A percentile compares a stretch with the other conserved stretches of the same genome.
phyloP scores from a whole-genome alignment of 2,888 invertebrate genomes.

The Heliconius ethilla region DNA sequence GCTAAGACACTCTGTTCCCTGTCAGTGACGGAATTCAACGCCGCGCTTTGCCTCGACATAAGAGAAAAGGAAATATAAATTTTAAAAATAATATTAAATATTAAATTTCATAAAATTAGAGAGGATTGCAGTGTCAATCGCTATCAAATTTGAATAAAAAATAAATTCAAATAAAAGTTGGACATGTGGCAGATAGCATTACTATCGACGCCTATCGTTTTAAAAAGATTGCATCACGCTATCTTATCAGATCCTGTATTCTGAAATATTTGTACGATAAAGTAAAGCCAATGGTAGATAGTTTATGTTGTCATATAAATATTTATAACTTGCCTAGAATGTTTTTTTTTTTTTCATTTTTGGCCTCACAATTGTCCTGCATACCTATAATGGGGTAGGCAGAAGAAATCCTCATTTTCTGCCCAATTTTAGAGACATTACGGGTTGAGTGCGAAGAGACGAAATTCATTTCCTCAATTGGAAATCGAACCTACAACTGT shows the following conservation, averaged over 20 bases:
- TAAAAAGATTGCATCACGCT: slow-evolving; percentile 23
- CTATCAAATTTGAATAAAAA: background rate
- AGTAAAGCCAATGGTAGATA: background rate
- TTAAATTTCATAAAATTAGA: background rate
- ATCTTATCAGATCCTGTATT: slow-evolving; percentile 32
- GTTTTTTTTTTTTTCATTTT: too few species aligned
- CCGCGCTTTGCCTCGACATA: too few species aligned
- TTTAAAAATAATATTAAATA: too few species aligned
- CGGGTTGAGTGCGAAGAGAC: too few species aligned
- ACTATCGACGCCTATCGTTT: slow-evolving; percentile 9
- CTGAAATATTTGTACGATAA: slow-evolving; percentile 29
- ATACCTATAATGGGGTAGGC: background rate
- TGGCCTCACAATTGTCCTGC: too few species aligned
- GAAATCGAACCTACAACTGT: background rate
- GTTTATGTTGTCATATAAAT: slow-evolving; percentile 6
- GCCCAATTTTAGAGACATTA: background rate
- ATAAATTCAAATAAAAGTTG: background rate
- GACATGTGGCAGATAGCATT: slow-evolving; percentile 2
- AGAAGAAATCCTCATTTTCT: background rate
- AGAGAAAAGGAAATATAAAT: too few species aligned
- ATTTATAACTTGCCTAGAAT: background rate
- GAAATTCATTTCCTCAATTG: background rate
- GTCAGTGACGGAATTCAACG: too few species aligned
- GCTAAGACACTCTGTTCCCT: too few species aligned
- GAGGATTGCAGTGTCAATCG: background rate